Base-by-base conservation (phyloP, 35 echinoderm and acorn worm genomes). In the Strongylocentrotus purpuratus region DNA sequence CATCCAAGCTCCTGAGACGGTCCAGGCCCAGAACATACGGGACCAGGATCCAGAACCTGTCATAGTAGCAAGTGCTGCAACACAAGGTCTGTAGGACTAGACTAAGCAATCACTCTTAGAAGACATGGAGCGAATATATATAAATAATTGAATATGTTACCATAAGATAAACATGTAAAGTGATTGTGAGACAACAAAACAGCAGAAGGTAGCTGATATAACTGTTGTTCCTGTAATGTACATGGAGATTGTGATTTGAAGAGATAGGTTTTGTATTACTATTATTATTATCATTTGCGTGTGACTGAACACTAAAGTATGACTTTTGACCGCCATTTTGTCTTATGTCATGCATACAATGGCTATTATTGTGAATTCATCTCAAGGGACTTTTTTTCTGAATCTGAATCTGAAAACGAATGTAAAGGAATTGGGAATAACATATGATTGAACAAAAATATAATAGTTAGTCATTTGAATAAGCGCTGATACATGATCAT, bases 31-130 rank as follows among this genome's bases (percentile, higher is more conserved):
- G 25, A 94, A 94, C 46, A 86, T 98, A 25, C 33, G 86, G 46
- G 96, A 96, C n/a, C 17, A 89, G 22, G 96, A 98, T 55, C 95
- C 95, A 48, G 96, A 98, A 93, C 96, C 95, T 31, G 97, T 97
- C 1, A 93, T 93, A 31, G 32, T 93, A 58, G 91, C 91, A 17
- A 46, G 33, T 12, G 25, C 48, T 12, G 31, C 91, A 48, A 18
- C 91, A 93, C 91, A 93, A 48, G 91, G 91, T 89, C 32, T 89
- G 87, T 41, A 89, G 18, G 33, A 35, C 65, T 78, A 8, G 20
- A 55, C 50, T 55, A 14, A 47, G 7, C 22, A 91, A 20, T 91
- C 22, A 91, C 9, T 91, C 25, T 31, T 9, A 41, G 35, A 41
- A 41, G 35, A 41, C 35, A 41, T 41, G 35, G 35, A 41, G 35